Evolutionary conservation across 2,888 invertebrate species (phyloP), one percentile per base, ranked within the genome.

Genomic region (Cryptocheilus praepositus): DNA sequence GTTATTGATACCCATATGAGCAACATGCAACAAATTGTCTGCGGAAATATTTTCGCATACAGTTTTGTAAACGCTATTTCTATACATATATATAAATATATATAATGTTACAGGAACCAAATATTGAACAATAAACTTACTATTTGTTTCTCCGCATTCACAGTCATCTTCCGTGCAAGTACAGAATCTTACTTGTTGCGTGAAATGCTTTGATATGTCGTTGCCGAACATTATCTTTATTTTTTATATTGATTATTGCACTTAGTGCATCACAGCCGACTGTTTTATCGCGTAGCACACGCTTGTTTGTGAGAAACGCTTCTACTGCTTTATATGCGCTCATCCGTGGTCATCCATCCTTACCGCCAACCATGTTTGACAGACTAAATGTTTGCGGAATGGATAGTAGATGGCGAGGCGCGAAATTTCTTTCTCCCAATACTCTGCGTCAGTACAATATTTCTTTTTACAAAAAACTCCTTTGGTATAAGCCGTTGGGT

Each of bases 141-240:
- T 77, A 58, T 76, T 73, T 1, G 63, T 62, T 69, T 76, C 79
- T 5, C 71, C 74, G 5, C 80, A 81, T 55, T 55, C 21, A 64
- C 81, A 81, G 16, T 71, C 56, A 11, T 46, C 58, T 18, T 16
- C 22, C 5, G 2, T 28, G 53, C 80, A 80, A 15, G 43, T 53
- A 55, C 80, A 80, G 54, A 71, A 79, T 19, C 25, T 71, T 52
- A 58, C 65, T 46, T 52, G 70, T 25, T 68, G 46, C 8, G 44
- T 7, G 0, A 71, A 36, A 51, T 19, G 49, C 18, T 51, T n/a
- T n/a, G 64, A 36, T 11, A 11, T 56, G 53, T 74, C 68, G 52
- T 64, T 67, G 45, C 60, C 61, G 11, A 68, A 58, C 66, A 65
- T 51, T 73, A 74, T 74, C 16, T 57, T 57, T 45, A 19, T 43